Evolutionary conservation across 2,888 invertebrate genomes (phyloP).

Genomic region (Bimastos eiseni): DNA sequence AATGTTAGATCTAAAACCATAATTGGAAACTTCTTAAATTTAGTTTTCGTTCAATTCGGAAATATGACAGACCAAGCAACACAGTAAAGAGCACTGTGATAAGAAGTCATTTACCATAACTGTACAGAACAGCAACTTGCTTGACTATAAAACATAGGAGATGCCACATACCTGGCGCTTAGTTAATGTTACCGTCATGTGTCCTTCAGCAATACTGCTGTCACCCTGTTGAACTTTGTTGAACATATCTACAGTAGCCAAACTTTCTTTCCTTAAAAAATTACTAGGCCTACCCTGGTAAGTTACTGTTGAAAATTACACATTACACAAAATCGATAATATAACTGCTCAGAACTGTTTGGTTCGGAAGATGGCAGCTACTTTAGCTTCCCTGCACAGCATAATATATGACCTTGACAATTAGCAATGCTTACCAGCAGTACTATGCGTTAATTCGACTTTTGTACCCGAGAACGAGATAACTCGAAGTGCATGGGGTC

Average conservation of each 20-base stretch:
- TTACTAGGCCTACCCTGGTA: no score
- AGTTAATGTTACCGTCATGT: background rate
- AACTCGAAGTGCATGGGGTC: no score
- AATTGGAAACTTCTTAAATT: background rate
- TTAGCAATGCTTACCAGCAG: no score
- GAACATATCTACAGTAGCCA: background rate
- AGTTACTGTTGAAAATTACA: background rate
- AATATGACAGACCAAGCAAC: background rate
- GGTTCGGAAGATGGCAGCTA: no score
- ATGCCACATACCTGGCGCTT: background rate
- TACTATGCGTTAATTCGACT: no score
- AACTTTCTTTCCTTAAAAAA: slow-evolving; percentile 2
- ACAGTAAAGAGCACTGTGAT: background rate
- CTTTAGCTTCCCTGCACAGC: no score
- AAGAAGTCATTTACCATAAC: background rate
- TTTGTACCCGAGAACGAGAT: no score
- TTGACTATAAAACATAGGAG: background rate
- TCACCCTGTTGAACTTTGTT: background rate
- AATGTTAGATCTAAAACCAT: background rate
- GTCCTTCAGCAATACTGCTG: background rate
- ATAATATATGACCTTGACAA: no score
- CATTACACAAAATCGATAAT: no score
- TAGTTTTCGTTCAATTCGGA: background rate
- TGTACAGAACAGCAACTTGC: background rate
- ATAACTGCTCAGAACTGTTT: no score